A percentile compares a stretch with the other conserved stretches of the same genome.
phyloP scores from a whole-genome alignment of 2,888 invertebrate genomes.

The Rhingia campestris region DNA sequence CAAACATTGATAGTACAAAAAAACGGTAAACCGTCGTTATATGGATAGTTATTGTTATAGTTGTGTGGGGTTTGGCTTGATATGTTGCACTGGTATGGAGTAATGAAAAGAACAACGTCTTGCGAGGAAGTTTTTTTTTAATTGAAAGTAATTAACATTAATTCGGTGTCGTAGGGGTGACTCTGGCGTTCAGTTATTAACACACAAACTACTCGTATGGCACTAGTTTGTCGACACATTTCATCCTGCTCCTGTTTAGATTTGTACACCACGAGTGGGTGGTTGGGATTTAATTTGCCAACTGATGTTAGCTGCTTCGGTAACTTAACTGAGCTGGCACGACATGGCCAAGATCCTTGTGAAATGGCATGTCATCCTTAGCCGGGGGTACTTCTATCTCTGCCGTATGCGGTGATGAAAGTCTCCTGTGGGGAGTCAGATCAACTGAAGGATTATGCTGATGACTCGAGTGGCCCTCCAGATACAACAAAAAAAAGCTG shows the following conservation, averaged over 20 bases:
- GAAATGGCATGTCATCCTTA: conserved; percentile 39
- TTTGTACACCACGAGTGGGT: background rate
- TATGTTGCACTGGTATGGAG: conserved; percentile 17
- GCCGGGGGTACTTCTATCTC: conserved; percentile 17
- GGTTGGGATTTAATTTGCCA: background rate
- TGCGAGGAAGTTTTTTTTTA: conserved; percentile 64
- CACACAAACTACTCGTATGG: conserved; percentile 35
- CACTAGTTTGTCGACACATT: conserved; percentile 23
- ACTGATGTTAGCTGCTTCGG: conserved; percentile 9
- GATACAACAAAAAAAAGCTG: background rate
- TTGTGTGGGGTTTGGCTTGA: background rate
- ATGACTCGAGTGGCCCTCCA: conserved; percentile 58
- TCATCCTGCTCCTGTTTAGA: conserved; percentile 1
- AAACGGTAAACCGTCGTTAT: conserved; percentile 41
- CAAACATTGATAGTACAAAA: conserved; percentile 34
- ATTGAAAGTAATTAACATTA: conserved; percentile 73
- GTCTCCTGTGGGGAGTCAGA: conserved; percentile 43
- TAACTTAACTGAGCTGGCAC: conserved; percentile 25
- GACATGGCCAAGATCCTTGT: conserved; percentile 20
- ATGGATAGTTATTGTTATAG: conserved; percentile 34
- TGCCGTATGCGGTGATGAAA: conserved; percentile 31
- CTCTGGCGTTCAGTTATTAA: conserved; percentile 29
- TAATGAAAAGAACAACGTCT: conserved; percentile 59
- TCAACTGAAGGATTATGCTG: conserved; percentile 63
- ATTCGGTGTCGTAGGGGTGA: conserved; percentile 42